Conservation (phyloP, 2,888 invertebrate genomes). For the Limenitis camilla region DNA sequence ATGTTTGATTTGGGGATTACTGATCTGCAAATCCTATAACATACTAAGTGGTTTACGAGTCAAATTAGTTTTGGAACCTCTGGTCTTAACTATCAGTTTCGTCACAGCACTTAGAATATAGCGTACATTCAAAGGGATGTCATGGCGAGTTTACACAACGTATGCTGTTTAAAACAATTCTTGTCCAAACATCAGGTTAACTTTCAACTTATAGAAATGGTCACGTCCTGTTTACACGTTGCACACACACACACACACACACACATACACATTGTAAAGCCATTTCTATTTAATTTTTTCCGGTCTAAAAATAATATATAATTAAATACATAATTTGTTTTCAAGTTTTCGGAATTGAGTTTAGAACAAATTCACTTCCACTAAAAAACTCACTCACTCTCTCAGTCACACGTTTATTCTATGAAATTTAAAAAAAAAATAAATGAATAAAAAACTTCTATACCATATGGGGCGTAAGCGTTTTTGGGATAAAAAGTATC, state of each 20-base stretch:
- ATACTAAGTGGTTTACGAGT: too few relatives aligned
- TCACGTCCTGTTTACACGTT: conserved; percentile 25
- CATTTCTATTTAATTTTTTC: conserved; percentile 13
- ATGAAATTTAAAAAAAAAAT: too few relatives aligned
- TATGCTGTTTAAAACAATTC: conserved; percentile 21
- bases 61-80: neutral
- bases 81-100: neutral
- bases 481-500: too few relatives aligned
- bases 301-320: neutral
- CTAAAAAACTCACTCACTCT: too few relatives aligned
- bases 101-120: neutral
- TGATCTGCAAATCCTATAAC: too few relatives aligned
- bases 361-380: too few relatives aligned
- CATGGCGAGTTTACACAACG: conserved; percentile 17
- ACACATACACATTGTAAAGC: conserved; percentile 12
- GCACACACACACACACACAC: conserved; percentile 20
- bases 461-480: too few relatives aligned
- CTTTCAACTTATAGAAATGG: conserved; percentile 23
- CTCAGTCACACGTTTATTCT: too few relatives aligned
- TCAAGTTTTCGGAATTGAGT: too few relatives aligned
- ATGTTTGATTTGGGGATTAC: too few relatives aligned
- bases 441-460: too few relatives aligned
- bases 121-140: conserved; percentile 20
- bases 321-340: neutral
- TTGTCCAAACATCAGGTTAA: conserved; percentile 23